These are phyloP conservation scores for Priocnemis perturbator DNA, from an alignment of 2,888 invertebrate genomes.

Conservation along the genomic window DNA sequence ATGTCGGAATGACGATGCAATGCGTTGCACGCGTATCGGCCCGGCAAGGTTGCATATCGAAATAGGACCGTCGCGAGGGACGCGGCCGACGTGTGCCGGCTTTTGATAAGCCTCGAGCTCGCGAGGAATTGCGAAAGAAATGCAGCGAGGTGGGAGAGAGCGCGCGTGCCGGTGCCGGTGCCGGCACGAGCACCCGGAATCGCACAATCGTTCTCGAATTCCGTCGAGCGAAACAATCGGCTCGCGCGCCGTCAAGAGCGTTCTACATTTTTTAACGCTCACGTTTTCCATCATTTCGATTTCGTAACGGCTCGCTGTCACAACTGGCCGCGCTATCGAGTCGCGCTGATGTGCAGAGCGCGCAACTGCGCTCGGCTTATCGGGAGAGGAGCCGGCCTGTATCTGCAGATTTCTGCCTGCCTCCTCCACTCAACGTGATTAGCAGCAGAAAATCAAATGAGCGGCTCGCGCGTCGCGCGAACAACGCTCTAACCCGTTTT, in stretches of 20 bases:
- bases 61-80: constrained; percentile 22
- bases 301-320: too few relatives aligned
- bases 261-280: too few relatives aligned
- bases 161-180: constrained; percentile 49
- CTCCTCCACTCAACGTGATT: not conserved
- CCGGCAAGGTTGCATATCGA: constrained; percentile 45
- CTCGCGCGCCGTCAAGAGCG: not conserved
- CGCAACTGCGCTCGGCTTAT: too few relatives aligned
- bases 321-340: too few relatives aligned
- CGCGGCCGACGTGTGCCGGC: not conserved
- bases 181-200: constrained; percentile 44
- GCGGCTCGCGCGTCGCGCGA: too few relatives aligned
- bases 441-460: not conserved
- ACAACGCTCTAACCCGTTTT: not conserved
- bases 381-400: too few relatives aligned
- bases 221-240: constrained; percentile 31
- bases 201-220: constrained; percentile 30
- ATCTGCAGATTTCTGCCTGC: not conserved
- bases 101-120: constrained; percentile 2
- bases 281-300: too few relatives aligned
- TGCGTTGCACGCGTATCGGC: not conserved
- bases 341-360: too few relatives aligned
- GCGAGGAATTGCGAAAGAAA: constrained; percentile 32
- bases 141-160: constrained; percentile 28
- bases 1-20: constrained; percentile 46